Percentiles rank a stretch among this genome's conserved stretches.
Conservation (phyloP, 2,888 invertebrate species). For the Platycheirus rosarum region DNA sequence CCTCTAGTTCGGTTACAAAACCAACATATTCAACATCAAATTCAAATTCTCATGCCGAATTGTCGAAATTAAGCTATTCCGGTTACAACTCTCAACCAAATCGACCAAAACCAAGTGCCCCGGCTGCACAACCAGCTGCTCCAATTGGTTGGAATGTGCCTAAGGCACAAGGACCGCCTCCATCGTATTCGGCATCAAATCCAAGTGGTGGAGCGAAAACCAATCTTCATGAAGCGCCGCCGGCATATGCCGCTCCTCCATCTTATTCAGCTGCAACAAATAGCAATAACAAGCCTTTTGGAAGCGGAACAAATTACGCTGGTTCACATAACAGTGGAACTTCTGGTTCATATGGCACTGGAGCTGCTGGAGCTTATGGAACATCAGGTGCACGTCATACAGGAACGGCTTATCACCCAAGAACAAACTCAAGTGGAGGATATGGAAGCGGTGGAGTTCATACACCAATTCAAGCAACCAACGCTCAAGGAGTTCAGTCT, state of each 20-base stretch:
- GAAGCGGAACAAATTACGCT: slow-evolving; percentile 36
- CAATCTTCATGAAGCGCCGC: slow-evolving; percentile 80
- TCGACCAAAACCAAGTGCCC: slow-evolving; percentile 77
- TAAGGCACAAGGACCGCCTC: slow-evolving; percentile 80
- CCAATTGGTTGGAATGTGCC: slow-evolving; percentile 82
- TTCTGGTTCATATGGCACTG: slow-evolving; percentile 43
- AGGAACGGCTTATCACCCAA: slow-evolving; percentile 57
- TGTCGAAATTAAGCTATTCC: slow-evolving; percentile 80
- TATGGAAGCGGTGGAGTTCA: slow-evolving; percentile 65
- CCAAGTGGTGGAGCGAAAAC: slow-evolving; percentile 79
- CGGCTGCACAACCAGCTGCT: slow-evolving; percentile 72
- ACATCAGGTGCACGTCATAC: slow-evolving; percentile 23
- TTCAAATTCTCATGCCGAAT: slow-evolving; percentile 80
- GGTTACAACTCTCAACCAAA: slow-evolving; percentile 81
- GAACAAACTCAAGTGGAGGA: slow-evolving; percentile 58
- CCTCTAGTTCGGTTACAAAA: slow-evolving; percentile 79
- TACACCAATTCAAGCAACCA: slow-evolving; percentile 78
- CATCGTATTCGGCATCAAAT: slow-evolving; percentile 80
- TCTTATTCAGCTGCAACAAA: slow-evolving; percentile 78
- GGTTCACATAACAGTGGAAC: no score
- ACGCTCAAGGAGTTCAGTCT: slow-evolving; percentile 77
- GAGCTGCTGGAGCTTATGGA: slow-evolving; percentile 26
- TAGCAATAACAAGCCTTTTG: slow-evolving; percentile 46
- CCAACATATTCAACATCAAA: slow-evolving; percentile 77
- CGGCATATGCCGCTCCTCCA: slow-evolving; percentile 79